Conservation (phyloP, 2,113 vertebrate species). For the Agapornis roseicollis region DNA sequence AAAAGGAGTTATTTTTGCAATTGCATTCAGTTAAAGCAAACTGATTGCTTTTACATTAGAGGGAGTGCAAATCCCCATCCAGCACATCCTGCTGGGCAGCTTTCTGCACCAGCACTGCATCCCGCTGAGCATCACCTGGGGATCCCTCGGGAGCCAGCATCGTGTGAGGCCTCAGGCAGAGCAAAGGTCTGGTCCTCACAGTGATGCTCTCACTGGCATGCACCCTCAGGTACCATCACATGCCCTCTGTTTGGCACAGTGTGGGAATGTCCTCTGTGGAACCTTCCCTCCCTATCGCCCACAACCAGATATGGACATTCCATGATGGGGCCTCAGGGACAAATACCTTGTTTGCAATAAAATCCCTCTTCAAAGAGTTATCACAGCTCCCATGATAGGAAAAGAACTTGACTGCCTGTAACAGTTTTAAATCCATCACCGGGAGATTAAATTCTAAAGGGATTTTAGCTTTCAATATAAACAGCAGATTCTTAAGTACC, state of each 20-base stretch:
- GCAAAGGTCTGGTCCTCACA: not conserved
- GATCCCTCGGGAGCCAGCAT: not conserved
- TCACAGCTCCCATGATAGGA: not conserved
- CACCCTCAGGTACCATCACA: accelerated
- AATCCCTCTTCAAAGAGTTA: conserved; percentile 20
- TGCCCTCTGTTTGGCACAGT: accelerated
- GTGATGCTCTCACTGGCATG: accelerated
- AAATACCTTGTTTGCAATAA: conserved; percentile 17
- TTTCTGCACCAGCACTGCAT: accelerated
- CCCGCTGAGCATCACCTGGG: accelerated
- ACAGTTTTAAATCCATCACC: conserved; percentile 62
- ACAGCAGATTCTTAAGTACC: conserved; percentile 63
- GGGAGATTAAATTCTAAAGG: conserved; percentile 69
- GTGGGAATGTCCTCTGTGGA: not conserved
- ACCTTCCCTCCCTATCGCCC: not conserved
- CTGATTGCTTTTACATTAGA: not conserved
- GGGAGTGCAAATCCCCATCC: not conserved
- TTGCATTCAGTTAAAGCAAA: not conserved
- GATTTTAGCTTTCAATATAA: conserved; percentile 66
- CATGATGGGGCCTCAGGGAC: not conserved
- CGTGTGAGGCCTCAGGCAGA: accelerated
- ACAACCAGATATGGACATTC: not conserved
- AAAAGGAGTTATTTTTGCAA: not conserved
- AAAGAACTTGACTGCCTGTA: conserved; percentile 44
- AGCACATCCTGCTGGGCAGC: accelerated